Evolutionary conservation across 1,140 invertebrate genomes (phyloP).

Genomic region (Hypsibius dujardini): DNA sequence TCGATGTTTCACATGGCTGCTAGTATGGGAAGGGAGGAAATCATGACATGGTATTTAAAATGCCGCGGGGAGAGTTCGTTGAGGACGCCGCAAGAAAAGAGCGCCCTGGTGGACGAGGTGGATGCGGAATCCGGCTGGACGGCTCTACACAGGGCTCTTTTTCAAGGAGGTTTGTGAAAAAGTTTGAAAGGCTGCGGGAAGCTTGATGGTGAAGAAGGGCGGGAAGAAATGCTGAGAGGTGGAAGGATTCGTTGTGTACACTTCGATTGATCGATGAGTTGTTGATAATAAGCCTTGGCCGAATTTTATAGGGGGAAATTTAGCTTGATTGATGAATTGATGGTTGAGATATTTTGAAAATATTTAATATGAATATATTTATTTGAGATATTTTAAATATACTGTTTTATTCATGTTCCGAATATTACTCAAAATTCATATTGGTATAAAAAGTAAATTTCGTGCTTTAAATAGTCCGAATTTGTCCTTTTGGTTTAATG

Average conservation of each 20-base stretch:
- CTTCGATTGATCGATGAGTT: not conserved
- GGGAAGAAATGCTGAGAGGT: no score
- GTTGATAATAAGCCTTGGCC: not conserved
- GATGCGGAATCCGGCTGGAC: slow-evolving; percentile 56
- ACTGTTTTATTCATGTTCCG: no score
- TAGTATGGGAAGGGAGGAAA: not conserved
- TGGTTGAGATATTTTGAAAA: not conserved
- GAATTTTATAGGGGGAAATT: not conserved
- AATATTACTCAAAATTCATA: no score
- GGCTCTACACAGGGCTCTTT: slow-evolving; percentile 43
- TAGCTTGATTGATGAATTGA: not conserved
- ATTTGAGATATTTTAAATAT: no score
- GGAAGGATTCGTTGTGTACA: no score
- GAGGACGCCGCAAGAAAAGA: not conserved
- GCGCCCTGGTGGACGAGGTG: slow-evolving; percentile 40
- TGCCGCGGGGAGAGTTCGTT: not conserved
- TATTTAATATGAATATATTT: no score
- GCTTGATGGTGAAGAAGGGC: no score
- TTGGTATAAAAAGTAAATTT: no score
- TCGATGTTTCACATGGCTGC: not conserved
- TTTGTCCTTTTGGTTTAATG: no score
- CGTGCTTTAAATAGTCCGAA: no score
- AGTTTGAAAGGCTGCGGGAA: not conserved
- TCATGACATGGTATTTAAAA: not conserved
- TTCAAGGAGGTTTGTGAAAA: slow-evolving; percentile 11